Evolutionary conservation across 2,888 invertebrate species (phyloP).

Genomic region (Campoplex capitator): DNA sequence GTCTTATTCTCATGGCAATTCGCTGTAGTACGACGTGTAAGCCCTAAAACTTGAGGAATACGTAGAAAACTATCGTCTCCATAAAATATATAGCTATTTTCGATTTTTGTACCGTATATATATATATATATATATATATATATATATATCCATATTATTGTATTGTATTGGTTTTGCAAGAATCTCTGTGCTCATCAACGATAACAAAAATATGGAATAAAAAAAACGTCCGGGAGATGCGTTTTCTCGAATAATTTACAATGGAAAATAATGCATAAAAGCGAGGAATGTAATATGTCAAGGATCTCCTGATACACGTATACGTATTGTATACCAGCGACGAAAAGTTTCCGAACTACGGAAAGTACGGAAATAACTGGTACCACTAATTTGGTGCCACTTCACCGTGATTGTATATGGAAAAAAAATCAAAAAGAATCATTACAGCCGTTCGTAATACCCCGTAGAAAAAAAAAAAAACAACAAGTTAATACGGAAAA

Average conservation of each 20-base stretch:
- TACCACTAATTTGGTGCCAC: too few relatives aligned
- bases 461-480: too few relatives aligned
- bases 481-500: too few relatives aligned
- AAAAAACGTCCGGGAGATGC: neutral
- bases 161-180: neutral
- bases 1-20: conserved; percentile 67
- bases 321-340: too few relatives aligned
- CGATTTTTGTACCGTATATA: conserved; percentile 5
- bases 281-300: neutral
- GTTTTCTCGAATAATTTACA: neutral
- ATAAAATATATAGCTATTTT: conserved; percentile 54
- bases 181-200: neutral
- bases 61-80: conserved; percentile 49
- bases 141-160: conserved; percentile 2
- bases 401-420: too few relatives aligned
- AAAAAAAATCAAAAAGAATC: too few relatives aligned
- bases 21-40: conserved; percentile 49
- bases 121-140: neutral
- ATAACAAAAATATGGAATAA: neutral
- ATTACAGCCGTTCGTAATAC: too few relatives aligned
- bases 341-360: too few relatives aligned
- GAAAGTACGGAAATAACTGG: too few relatives aligned
- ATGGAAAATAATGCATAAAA: too few relatives aligned
- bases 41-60: conserved; percentile 17
- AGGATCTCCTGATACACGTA: neutral